phyloP scores from a whole-genome alignment of 2,888 invertebrate genomes.

The Tineola bisselliella region DNA sequence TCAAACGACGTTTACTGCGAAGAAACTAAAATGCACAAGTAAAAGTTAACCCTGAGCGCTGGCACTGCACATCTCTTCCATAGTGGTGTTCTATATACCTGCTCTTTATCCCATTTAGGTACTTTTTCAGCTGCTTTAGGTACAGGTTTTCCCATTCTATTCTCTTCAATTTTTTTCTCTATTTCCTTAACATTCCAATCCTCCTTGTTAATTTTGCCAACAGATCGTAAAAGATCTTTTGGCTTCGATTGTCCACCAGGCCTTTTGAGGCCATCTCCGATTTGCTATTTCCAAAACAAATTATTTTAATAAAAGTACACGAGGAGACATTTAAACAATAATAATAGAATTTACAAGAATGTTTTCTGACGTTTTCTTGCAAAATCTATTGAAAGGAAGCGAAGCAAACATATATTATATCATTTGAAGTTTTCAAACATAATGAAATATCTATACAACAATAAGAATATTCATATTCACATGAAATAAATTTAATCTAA shows the following conservation, averaged over 20 bases:
- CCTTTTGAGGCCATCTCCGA: neutral
- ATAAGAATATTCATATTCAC: too few species aligned
- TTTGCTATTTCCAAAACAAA: neutral
- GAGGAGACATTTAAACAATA: too few species aligned
- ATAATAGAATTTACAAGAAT: too few species aligned
- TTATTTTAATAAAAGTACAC: too few species aligned
- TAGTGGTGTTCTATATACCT: conserved; percentile 55
- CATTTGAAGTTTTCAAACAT: neutral
- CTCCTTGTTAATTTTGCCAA: conserved; percentile 87
- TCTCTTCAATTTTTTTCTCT: conserved; percentile 87
- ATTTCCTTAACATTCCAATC: conserved; percentile 94
- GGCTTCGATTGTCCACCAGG: conserved; percentile 64
- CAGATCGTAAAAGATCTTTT: conserved; percentile 85
- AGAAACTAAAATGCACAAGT: neutral
- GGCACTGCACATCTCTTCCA: too few species aligned
- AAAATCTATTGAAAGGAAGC: neutral
- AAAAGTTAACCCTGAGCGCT: too few species aligned
- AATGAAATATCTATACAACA: neutral
- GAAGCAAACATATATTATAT: neutral
- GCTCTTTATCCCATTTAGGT: conserved; percentile 91
- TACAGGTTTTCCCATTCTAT: conserved; percentile 72
- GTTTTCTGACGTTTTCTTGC: neutral
- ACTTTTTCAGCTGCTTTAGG: conserved; percentile 77
- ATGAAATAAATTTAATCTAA: too few species aligned
- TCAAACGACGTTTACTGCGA: conserved; percentile 9